Evolutionary conservation across 1,140 invertebrate species (phyloP).

Genomic region (Ostrea edulis): DNA sequence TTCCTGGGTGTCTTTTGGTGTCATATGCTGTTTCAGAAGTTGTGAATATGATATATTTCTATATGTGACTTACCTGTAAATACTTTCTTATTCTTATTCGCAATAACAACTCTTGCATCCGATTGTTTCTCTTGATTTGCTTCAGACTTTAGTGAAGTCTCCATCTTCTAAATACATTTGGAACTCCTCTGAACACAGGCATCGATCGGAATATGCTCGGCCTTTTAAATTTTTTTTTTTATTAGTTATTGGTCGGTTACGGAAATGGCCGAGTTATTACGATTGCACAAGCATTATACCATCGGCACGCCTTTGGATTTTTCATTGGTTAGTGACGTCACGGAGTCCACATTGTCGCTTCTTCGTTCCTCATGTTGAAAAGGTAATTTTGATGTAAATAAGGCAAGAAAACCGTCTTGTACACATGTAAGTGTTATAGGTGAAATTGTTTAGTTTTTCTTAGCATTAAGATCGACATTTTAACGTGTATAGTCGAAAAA

Average conservation of each 20-base stretch:
- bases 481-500: not conserved
- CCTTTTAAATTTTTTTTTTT: too few species aligned
- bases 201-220: too few species aligned
- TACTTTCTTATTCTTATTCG: slow-evolving; percentile 22
- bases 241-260: too few species aligned
- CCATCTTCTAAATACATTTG: not conserved
- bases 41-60: too few species aligned
- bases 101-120: slow-evolving; percentile 2
- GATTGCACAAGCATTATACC: not conserved
- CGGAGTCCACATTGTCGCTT: slow-evolving; percentile 1
- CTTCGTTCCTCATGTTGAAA: not conserved
- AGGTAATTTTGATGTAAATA: not conserved
- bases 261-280: too few species aligned
- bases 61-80: not conserved
- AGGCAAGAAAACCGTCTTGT: not conserved
- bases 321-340: not conserved
- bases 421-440: not conserved
- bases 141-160: not conserved
- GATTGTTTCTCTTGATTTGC: not conserved
- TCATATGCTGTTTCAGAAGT: too few species aligned
- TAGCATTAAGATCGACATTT: not conserved
- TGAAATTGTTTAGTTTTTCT: not conserved
- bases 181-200: not conserved
- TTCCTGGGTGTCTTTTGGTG: too few species aligned
- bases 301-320: not conserved